Percentiles rank a stretch among this genome's conserved stretches.
These are phyloP conservation scores for Cerastoderma edule DNA, from an alignment of 2,888 invertebrate species.

Conservation along the genomic window DNA sequence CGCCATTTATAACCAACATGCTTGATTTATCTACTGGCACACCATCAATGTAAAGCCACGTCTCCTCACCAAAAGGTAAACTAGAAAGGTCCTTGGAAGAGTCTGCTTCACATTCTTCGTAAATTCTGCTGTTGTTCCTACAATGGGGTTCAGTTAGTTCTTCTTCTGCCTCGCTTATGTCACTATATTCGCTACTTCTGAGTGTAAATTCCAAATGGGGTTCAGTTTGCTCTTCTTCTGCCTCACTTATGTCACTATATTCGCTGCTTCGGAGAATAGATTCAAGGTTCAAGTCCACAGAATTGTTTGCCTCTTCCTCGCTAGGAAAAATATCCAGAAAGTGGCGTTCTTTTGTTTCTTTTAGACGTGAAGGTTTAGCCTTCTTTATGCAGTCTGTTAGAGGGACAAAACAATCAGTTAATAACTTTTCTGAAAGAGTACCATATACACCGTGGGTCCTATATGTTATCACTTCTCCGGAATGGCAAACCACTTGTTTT, in stretches of 20 bases:
- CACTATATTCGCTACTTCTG: constrained; percentile 15
- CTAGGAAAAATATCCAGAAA: constrained; percentile 26
- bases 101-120: no score
- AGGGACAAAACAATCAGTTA: neutral
- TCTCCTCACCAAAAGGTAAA: neutral
- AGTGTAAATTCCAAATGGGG: neutral
- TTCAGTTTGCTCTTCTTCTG: constrained; percentile 1
- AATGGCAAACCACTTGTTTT: neutral
- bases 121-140: no score
- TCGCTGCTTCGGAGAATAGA: constrained; percentile 1
- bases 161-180: constrained; percentile 14
- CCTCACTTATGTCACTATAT: constrained; percentile 22
- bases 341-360: neutral
- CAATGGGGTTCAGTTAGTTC: no score
- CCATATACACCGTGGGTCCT: neutral
- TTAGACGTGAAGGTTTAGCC: neutral
- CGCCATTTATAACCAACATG: no score
- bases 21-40: neutral
- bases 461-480: neutral
- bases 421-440: neutral
- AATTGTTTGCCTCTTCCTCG: neutral
- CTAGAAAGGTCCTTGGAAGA: no score
- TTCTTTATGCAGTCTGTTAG: no score
- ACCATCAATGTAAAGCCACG: neutral
- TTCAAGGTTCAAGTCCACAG: neutral